Evolutionary conservation across 2,888 invertebrate species (phyloP).

Genomic region (Anorthoa munda): DNA sequence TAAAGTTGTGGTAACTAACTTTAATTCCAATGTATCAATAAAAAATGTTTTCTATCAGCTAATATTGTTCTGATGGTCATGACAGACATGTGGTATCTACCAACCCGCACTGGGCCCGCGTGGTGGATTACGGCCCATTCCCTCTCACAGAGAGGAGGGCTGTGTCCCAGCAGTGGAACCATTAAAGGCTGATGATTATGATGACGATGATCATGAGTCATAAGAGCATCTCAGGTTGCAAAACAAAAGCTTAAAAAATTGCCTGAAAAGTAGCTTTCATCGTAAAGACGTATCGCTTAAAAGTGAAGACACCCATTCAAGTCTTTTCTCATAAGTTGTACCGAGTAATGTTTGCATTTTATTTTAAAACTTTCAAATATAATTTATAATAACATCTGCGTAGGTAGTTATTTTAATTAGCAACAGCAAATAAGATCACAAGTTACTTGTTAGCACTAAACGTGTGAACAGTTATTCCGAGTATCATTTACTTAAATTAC

Average conservation of each 20-base stretch:
- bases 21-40: not conserved
- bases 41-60: not conserved
- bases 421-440: slow-evolving; percentile 64
- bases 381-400: not conserved
- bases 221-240: not conserved
- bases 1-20: not conserved
- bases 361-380: not conserved
- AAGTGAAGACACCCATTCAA: not conserved
- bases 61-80: not conserved
- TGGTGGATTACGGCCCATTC: no score
- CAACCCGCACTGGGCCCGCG: no score
- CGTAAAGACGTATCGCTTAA: not conserved
- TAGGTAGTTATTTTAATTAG: slow-evolving; percentile 61
- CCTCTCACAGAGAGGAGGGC: no score
- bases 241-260: not conserved
- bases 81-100: no score
- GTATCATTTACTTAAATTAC: slow-evolving; percentile 68
- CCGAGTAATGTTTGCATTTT: not conserved
- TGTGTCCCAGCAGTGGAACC: no score
- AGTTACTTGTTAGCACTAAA: slow-evolving; percentile 45
- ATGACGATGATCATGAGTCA: not conserved
- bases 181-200: no score
- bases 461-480: slow-evolving; percentile 57
- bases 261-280: not conserved
- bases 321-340: not conserved